phyloP scores from a whole-genome alignment of 1,140 invertebrate genomes.

The Plectus sambesii region DNA sequence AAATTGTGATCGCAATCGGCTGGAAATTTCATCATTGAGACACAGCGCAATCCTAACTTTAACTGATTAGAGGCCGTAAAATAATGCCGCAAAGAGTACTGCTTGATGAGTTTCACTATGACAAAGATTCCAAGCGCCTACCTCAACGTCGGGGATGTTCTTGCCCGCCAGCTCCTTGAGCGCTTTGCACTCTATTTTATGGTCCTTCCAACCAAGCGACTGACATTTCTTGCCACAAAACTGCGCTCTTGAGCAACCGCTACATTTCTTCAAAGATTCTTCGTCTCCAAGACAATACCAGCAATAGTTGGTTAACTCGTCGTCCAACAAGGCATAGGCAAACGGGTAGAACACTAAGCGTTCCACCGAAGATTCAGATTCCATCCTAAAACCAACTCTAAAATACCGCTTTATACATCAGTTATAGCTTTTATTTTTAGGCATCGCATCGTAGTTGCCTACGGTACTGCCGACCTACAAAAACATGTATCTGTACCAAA shows the following conservation, averaged over 20 bases:
- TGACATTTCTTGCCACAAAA: constrained; percentile 33
- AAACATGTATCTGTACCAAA: neutral
- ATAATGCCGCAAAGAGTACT: too few relatives aligned
- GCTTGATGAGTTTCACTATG: too few relatives aligned
- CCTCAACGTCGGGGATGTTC: constrained; percentile 32
- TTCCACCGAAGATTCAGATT: neutral
- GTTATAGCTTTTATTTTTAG: too few relatives aligned
- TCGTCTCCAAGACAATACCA: constrained; percentile 42
- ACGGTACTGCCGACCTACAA: neutral
- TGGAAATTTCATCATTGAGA: too few relatives aligned
- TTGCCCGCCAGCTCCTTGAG: constrained; percentile 12
- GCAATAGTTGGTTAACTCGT: constrained; percentile 28
- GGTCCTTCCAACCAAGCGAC: constrained; percentile 30
- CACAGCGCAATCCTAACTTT: too few relatives aligned
- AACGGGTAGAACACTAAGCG: constrained; percentile 36
- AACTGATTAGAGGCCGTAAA: too few relatives aligned
- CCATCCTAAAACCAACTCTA: neutral
- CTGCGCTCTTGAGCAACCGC: constrained; percentile 20
- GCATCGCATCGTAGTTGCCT: too few relatives aligned
- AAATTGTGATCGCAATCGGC: too few relatives aligned
- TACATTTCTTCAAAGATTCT: constrained; percentile 20
- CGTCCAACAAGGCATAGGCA: constrained; percentile 37
- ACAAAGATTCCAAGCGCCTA: too few relatives aligned
- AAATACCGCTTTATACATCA: too few relatives aligned
- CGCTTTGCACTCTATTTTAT: constrained; percentile 27